Percentiles rank a stretch among this genome's conserved stretches.
These are phyloP conservation scores for Nymphalis polychloros DNA, from an alignment of 2,888 invertebrate species.

Conservation along the genomic window DNA sequence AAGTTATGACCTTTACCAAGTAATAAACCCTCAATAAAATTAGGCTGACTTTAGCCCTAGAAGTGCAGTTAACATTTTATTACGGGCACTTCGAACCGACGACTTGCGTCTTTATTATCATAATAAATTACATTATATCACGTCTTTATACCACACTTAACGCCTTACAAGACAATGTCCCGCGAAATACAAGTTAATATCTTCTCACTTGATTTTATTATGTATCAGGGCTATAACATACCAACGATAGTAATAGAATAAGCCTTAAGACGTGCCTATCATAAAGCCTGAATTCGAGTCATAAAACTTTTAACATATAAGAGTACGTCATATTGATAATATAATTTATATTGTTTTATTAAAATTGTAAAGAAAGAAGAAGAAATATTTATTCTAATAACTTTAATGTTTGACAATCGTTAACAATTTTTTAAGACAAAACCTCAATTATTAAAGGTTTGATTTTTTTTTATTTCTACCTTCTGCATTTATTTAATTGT, in stretches of 20 bases:
- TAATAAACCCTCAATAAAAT: conserved; percentile 39
- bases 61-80: conserved; percentile 41
- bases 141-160: conserved; percentile 39
- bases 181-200: conserved; percentile 20
- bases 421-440: too few relatives aligned
- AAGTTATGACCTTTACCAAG: conserved; percentile 14
- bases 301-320: not conserved
- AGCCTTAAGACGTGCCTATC: not conserved
- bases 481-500: too few relatives aligned
- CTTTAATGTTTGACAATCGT: too few relatives aligned
- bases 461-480: too few relatives aligned
- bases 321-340: too few relatives aligned
- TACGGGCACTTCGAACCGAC: conserved; percentile 31
- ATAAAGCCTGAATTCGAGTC: not conserved
- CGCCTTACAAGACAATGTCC: conserved; percentile 39
- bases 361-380: too few relatives aligned
- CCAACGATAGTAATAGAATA: not conserved
- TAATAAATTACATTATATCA: conserved; percentile 41
- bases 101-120: conserved; percentile 38
- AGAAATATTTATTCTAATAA: too few relatives aligned
- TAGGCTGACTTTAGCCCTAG: conserved; percentile 35
- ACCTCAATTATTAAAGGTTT: too few relatives aligned
- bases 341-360: too few relatives aligned
- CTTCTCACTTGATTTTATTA: conserved; percentile 25
- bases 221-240: conserved; percentile 12